These are phyloP conservation scores for Holacanthus passer DNA, from an alignment of 2,113 vertebrate genomes.

Conservation along the genomic window DNA sequence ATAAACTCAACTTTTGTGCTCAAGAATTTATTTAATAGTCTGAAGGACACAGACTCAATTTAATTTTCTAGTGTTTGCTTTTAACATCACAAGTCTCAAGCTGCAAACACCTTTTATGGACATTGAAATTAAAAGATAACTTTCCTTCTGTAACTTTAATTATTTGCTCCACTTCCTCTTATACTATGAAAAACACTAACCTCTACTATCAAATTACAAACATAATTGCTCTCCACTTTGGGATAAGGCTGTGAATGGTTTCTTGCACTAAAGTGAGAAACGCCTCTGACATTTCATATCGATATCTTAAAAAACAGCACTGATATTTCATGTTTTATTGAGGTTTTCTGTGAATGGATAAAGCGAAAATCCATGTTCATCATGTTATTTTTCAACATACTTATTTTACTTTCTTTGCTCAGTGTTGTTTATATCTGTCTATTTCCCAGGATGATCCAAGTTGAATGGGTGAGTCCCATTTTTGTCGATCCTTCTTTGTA, in stretches of 20 bases:
- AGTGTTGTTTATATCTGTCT: background rate
- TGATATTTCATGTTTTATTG: background rate
- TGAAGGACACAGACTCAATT: constrained; percentile 5
- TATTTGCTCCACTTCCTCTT: constrained; percentile 11
- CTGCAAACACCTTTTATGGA: constrained; percentile 4
- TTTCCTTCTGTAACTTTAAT: background rate
- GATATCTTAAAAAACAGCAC: background rate
- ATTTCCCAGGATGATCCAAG: background rate
- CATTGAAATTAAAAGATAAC: constrained; percentile 14
- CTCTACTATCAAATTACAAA: background rate
- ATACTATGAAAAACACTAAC: background rate
- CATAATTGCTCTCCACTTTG: constrained; percentile 1
- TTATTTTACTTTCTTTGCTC: background rate
- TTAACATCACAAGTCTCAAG: too few species aligned
- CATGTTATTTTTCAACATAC: background rate
- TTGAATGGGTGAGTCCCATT: background rate
- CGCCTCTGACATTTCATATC: background rate
- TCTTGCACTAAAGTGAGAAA: background rate
- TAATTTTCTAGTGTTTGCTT: constrained; percentile 27
- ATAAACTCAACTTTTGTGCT: background rate
- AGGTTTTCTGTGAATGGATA: background rate
- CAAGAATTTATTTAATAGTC: constrained; percentile 28
- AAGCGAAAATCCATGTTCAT: background rate
- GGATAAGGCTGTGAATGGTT: background rate
- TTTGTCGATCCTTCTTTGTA: background rate